phyloP scores from a whole-genome alignment of 2,797 vertebrate genomes.

The Anabacerthia variegaticeps region DNA sequence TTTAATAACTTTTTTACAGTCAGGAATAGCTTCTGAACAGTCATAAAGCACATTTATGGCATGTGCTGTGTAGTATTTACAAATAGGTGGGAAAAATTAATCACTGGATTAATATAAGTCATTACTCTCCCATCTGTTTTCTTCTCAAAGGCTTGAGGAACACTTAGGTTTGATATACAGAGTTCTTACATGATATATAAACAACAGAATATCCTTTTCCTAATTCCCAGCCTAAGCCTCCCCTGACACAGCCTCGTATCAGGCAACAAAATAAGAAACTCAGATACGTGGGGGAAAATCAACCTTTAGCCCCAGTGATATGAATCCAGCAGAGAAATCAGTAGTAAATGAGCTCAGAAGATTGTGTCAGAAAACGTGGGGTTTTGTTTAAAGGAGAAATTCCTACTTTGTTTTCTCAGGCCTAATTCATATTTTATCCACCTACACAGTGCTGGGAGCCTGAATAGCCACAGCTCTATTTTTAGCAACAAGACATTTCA shows the following conservation, averaged over 20 bases:
- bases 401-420: constrained; percentile 53
- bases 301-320: not conserved
- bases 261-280: not conserved
- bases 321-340: not conserved
- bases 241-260: not conserved
- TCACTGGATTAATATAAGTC: not conserved
- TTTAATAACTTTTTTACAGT: not conserved
- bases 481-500: constrained; percentile 48
- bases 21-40: not conserved
- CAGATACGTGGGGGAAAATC: not conserved
- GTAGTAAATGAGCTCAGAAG: not conserved
- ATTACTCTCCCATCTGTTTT: not conserved
- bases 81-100: not conserved
- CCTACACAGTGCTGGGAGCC: constrained; percentile 36
- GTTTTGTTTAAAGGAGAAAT: constrained; percentile 44
- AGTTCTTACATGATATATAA: not conserved
- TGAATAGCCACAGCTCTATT: not conserved
- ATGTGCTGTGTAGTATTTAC: not conserved
- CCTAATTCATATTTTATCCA: constrained; percentile 33
- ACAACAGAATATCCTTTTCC: not conserved
- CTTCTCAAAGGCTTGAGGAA: not conserved
- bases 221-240: not conserved
- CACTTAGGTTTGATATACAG: not conserved
- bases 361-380: not conserved
- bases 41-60: not conserved